A percentile compares a stretch with the other conserved stretches of the same genome.
Evolutionary conservation across 2,888 invertebrate genomes (phyloP).

Genomic region (Sthenelais limicola): DNA sequence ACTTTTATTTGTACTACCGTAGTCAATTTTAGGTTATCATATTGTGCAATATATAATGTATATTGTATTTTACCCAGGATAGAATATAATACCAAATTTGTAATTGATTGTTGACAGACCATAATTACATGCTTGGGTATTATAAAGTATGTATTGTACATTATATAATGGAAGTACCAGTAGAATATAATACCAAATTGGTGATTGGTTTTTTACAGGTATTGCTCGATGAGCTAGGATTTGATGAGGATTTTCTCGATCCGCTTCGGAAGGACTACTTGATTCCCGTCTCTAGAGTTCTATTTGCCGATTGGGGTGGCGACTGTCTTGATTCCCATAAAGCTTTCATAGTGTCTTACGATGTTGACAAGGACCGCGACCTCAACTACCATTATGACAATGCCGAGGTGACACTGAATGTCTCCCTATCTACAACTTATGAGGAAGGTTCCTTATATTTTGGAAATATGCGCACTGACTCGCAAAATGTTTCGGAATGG

Average conservation of each 20-base stretch:
- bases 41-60: no score
- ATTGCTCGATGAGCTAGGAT: constrained; percentile 71
- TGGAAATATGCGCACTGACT: constrained; percentile 65
- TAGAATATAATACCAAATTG: background rate
- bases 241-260: constrained; percentile 68
- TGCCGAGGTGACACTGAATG: constrained; percentile 73
- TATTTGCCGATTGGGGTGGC: constrained; percentile 71
- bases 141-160: background rate
- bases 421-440: constrained; percentile 69
- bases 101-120: no score
- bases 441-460: constrained; percentile 71
- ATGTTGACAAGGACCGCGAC: constrained; percentile 65
- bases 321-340: constrained; percentile 72
- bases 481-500: constrained; percentile 39
- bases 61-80: no score
- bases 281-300: constrained; percentile 61
- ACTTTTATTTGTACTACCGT: background rate
- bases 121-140: background rate
- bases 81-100: no score
- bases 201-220: constrained; percentile 57
- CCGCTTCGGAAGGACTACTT: constrained; percentile 69
- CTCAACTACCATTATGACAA: constrained; percentile 73
- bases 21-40: no score
- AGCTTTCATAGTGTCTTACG: constrained; percentile 72
- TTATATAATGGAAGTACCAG: background rate